phyloP scores from a whole-genome alignment of 2,113 vertebrate genomes.

The Psophia crepitans region DNA sequence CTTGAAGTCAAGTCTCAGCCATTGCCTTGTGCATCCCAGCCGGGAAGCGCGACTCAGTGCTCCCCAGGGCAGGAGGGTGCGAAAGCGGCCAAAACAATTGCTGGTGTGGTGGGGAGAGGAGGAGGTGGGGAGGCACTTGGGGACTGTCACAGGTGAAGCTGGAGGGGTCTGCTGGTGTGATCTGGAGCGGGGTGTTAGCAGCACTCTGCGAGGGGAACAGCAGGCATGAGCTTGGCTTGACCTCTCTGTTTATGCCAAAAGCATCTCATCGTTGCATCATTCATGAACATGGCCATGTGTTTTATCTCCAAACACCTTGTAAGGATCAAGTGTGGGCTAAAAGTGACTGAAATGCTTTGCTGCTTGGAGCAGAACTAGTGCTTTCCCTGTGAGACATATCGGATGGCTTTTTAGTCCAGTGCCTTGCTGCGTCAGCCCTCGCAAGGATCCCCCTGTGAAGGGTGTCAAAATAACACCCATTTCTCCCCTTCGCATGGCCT shows the following conservation, averaged over 20 bases:
- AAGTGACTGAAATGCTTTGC: background rate
- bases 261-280: background rate
- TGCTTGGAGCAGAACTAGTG: background rate
- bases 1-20: background rate
- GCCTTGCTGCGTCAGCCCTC: background rate
- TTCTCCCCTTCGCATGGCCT: background rate
- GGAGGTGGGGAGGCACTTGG: background rate
- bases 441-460: background rate
- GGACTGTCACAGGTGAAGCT: rapidly evolving
- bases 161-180: background rate
- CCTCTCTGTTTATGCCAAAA: background rate
- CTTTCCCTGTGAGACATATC: background rate
- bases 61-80: background rate
- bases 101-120: background rate
- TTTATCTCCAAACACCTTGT: background rate
- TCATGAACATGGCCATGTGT: rapidly evolving
- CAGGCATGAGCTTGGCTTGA: background rate
- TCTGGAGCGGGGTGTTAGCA: background rate
- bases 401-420: background rate
- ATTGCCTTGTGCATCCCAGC: background rate
- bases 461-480: background rate
- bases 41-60: rapidly evolving
- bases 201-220: background rate
- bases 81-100: background rate
- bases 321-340: background rate